Evolutionary conservation across 2,113 vertebrate genomes (phyloP), one percentile per base, ranked within the genome.

Genomic region (Myrmecophaga tridactyla): DNA sequence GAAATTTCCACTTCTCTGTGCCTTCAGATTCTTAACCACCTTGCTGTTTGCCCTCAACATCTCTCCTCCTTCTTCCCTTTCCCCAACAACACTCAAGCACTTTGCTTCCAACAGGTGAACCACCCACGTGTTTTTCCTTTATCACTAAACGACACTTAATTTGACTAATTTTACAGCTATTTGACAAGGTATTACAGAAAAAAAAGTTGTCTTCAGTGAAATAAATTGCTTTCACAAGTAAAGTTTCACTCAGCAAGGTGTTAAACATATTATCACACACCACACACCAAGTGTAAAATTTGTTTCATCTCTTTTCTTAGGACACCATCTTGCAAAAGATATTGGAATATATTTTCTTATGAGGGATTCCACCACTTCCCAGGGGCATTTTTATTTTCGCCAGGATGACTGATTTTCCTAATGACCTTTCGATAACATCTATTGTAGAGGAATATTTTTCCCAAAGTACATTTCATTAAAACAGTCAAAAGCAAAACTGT

Each of bases 171-270:
- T 97, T 96, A 86, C 58, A 97, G 62, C 87, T 94, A 89, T 93
- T 96, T 95, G 95, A 94, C 93, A 97, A 94, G 86, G 29, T 92
- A 92, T 95, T 93, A 94, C 18, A 75, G 81, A 60, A 94, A 93
- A 93, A 89, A 70, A 51, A 81, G 31, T 41, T 94, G 82, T 91
- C 83, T 87, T 95, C 76, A 72, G 82, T 43, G 70, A 96, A 97
- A 92, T 95, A 97, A 97, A 96, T 97, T 96, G 93, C 94, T 95
- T 97, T 96, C 95, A 81, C 95, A 95, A 93, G 87, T 96, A 93
- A 96, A 93, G 90, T 87, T 95, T 96, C 76, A 84, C 94, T 1
- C 41, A 94, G 85, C 80, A 95, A 97, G 94, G 96, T 97, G 96
- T 96, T 97, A 96, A 96, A 92, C 86, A 67, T 89, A 90, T 96